Base-by-base conservation (phyloP, 2,888 invertebrate genomes). In the Hymenopus coronatus region DNA sequence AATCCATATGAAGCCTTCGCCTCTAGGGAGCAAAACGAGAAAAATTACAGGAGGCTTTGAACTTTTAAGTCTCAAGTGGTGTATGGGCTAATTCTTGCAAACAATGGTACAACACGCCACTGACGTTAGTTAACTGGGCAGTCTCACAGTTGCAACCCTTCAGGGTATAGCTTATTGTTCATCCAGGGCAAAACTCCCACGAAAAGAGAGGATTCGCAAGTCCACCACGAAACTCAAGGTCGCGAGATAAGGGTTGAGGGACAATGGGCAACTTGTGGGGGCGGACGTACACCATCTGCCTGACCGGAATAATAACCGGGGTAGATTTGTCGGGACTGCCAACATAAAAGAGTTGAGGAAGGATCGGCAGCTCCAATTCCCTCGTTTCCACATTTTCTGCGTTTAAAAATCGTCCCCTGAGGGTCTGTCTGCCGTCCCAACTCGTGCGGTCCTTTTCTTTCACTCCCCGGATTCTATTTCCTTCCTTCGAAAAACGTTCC, bases 281-380 rank as follows among this genome's bases (percentile, higher is more conserved):
- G 40, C 40, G 14, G 46, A n/a, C 85, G 27, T 14, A 83, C n/a
- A 27, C 27, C 28, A 28, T 28, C 85, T 46, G 46, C 85, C 85
- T 54, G 54, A 46, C 85, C n/a, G 40, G 27, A 85, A 85, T 85
- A 85, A 85, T 85, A 85, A 46, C 85, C 54, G 54, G 84, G 84
- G 84, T 84, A 28, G 54, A 70, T 70, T 70, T 70, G 54, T 70
- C 54, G 25, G 54, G 54, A 70, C 54, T 70, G 54, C 33, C 27
- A 85, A 85, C 33, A 84, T 83, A 84, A 27, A 85, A 85, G 46
- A 28, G 85, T 46, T 40, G 54, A 46, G 85, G 85, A 85, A n/a
- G 85, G 46, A 40, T 85, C 85, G 54, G 85, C 46, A 46, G 27
- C 54, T 70, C 54, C 54, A 70, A 70, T 70, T 70, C 54, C 54